Conservation (phyloP, 2,888 invertebrate genomes). For the Muschampia staudingeri region DNA sequence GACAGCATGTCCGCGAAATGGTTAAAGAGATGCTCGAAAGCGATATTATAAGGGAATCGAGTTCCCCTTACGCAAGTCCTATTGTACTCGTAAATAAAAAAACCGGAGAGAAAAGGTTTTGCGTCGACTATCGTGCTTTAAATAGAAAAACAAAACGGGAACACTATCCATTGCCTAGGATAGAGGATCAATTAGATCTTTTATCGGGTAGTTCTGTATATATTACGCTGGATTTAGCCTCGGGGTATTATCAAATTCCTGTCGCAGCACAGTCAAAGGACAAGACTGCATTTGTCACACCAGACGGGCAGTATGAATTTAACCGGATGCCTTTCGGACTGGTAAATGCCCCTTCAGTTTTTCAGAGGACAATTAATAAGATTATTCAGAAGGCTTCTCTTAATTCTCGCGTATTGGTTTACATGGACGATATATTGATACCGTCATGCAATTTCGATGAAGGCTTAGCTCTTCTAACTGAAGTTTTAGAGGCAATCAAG, state of each 20-base stretch:
- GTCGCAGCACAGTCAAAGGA: neutral
- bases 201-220: conserved; percentile 33
- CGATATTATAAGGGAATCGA: conserved; percentile 52
- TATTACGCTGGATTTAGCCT: neutral
- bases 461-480: neutral
- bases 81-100: conserved; percentile 64
- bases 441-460: neutral
- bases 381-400: too few species aligned
- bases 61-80: conserved; percentile 63
- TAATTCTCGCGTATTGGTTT: neutral
- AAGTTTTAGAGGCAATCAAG: neutral
- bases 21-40: conserved; percentile 58
- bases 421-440: conserved; percentile 1
- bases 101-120: conserved; percentile 35
- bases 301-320: too few species aligned
- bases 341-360: too few species aligned
- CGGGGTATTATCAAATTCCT: too few species aligned
- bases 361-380: too few species aligned
- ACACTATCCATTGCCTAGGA: conserved; percentile 62
- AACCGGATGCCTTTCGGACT: too few species aligned
- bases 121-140: conserved; percentile 26
- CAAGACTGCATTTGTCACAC: too few species aligned
- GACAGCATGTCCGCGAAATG: conserved; percentile 39
- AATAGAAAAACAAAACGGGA: conserved; percentile 58
- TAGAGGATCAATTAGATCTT: conserved; percentile 51